Base-by-base conservation (phyloP, 2,113 vertebrate genomes). In the Dipodomys merriami region DNA sequence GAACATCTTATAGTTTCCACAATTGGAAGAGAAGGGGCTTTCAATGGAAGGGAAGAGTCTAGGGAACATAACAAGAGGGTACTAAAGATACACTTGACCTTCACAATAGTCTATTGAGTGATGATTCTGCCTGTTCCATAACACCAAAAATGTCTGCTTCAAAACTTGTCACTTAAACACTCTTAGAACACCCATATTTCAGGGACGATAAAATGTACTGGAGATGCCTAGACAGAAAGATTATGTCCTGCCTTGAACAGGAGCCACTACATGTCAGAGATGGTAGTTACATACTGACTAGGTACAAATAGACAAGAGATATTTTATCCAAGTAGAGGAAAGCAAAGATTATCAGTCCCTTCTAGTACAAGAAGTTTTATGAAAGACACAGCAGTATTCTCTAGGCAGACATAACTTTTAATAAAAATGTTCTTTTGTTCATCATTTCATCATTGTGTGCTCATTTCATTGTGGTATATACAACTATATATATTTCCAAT, bases 191-290 rank as follows among this genome's bases (percentile, higher is more conserved):
- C 39, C 4, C 13, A 9, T 1, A 7, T 57, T 30, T 0, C 4
- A 33, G 30, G 2, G 15, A 64, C 30, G 74, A 44, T 71, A 72
- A 76, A 27, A 39, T 22, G 6, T 35, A 6, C 10, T 6, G 25
- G 67, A 83, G 44, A 91, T 23, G 74, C 12, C n/a, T 6, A 57
- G 15, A 30, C 2, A 90, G 35, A 79, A 1, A 22, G 2, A 57
- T 12, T 15, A 2, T 74, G 1, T 1, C 25, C 27, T 78, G 2
- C 25, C 49, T 83, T 22, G 74, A 46, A 44, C 22, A 16, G 84
- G 16, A 25, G 1, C 25, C 44, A 18, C 16, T 0, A 1, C 1
- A 1, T 77, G 4, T 15, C 27, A 18, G 9, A 19, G 3, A 35
- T 7, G 44, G 20, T 35, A 22, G 13, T n/a, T 25, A 30, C 11